Conservation (phyloP, 1,140 invertebrate species). For the Drosophila lacertosa region DNA sequence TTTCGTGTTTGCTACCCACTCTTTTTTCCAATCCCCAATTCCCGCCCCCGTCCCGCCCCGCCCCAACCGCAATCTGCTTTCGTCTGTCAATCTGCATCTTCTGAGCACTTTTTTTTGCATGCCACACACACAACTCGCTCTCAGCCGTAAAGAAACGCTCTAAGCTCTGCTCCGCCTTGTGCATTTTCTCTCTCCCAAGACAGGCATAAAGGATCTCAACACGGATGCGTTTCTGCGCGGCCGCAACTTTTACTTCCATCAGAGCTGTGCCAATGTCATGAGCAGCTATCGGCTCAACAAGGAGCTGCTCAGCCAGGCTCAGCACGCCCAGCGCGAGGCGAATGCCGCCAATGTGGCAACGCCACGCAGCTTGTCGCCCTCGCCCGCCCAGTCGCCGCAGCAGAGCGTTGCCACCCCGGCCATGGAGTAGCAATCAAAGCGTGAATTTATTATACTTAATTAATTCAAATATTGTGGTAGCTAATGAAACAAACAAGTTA, state of each 20-base stretch:
- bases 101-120: slow-evolving; percentile 30
- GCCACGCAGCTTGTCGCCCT: slow-evolving; percentile 67
- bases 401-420: slow-evolving; percentile 61
- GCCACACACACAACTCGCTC: neutral
- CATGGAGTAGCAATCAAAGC: slow-evolving; percentile 73
- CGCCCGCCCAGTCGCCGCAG: slow-evolving; percentile 69
- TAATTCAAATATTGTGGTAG: slow-evolving; percentile 71
- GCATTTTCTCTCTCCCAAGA: slow-evolving; percentile 66
- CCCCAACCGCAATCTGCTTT: no score
- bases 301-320: slow-evolving; percentile 68
- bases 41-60: no score
- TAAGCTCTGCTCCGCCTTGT: slow-evolving; percentile 36
- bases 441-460: slow-evolving; percentile 80
- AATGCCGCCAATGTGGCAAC: slow-evolving; percentile 48
- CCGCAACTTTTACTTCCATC: slow-evolving; percentile 82
- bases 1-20: slow-evolving; percentile 33
- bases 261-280: slow-evolving; percentile 83
- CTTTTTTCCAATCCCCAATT: slow-evolving; percentile 17
- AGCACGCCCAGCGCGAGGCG: slow-evolving; percentile 53
- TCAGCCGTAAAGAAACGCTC: slow-evolving; percentile 7
- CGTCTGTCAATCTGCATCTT: neutral
- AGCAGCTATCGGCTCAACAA: slow-evolving; percentile 79
- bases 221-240: slow-evolving; percentile 81
- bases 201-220: slow-evolving; percentile 83
- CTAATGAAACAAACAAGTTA: slow-evolving; percentile 62